A percentile compares a stretch with the other conserved stretches of the same genome.
Evolutionary conservation across 2,888 invertebrate genomes (phyloP).

Genomic region (Lasioglossum figueresi): DNA sequence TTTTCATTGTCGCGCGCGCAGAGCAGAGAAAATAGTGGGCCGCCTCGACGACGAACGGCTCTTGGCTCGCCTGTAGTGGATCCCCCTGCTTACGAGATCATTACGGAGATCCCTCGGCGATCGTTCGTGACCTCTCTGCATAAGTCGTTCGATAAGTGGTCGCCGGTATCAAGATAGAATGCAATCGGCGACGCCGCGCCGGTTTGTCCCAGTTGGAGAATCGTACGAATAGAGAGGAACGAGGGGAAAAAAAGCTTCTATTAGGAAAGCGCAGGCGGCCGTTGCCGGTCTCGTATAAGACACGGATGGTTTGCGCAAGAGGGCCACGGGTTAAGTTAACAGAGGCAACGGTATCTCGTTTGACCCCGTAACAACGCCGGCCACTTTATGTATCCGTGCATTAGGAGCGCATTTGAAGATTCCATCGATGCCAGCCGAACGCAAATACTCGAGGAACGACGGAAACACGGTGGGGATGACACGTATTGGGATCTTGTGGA

Average conservation of each 20-base stretch:
- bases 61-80: background rate
- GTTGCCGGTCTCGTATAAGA: conserved; percentile 17
- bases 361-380: conserved; percentile 58
- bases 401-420: conserved; percentile 55
- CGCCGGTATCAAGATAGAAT: conserved; percentile 47
- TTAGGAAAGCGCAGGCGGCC: background rate
- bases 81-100: conserved; percentile 6
- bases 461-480: conserved; percentile 11
- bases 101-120: background rate
- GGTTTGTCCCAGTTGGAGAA: conserved; percentile 26
- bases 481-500: conserved; percentile 17
- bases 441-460: conserved; percentile 40
- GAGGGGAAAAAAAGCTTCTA: background rate
- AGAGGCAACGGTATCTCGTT: conserved; percentile 60
- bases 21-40: background rate
- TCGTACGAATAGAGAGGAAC: background rate
- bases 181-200: conserved; percentile 34
- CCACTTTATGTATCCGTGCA: conserved; percentile 50
- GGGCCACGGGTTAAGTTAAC: conserved; percentile 43
- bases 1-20: conserved; percentile 32
- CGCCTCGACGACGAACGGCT: background rate
- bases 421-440: conserved; percentile 50
- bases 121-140: conserved; percentile 22
- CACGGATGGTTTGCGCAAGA: conserved; percentile 42
- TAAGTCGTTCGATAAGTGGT: conserved; percentile 46